Base-by-base conservation (phyloP, 2,113 vertebrate species). In the Malurus elegans region DNA sequence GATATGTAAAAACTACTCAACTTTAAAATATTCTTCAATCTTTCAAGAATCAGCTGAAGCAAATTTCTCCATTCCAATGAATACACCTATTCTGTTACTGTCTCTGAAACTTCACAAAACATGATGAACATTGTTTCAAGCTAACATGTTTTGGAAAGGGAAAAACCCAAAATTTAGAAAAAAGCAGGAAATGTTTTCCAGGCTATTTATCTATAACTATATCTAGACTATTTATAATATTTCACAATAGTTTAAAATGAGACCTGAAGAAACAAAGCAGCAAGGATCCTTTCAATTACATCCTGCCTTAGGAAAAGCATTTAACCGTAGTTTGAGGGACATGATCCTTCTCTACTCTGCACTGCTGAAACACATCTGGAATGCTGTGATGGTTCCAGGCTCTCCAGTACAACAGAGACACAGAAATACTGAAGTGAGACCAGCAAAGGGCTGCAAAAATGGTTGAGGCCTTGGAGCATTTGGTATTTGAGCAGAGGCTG, bases 371-470 rank as follows among this genome's bases (percentile, higher is more conserved):
- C 15, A 40, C 24, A 34, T 29, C 18, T 57, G 42, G 14, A 71
- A n/a, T 14, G 15, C 24, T 29, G 8, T 4, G 15, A 18, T 1
- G 1, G 48, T 17, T 58, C 44, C 69, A 71, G 62, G 50, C 5
- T 14, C 15, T 56, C 44, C 34, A 7, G 24, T 16, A 42, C 0
- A 2, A 65, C 6, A 71, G 8, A 72, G 19, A 56, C 6, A 51
- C 2, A 5, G 15, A 45, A 6, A 26, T 4, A 31, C 10, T 5
- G 18, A 7, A 70, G 8, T 1, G 4, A 73, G 16, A 48, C 21
- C 12, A 57, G 20, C 1, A 3, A 56, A 70, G 9, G 14, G 17
- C 14, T 21, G 2, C 23, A 65, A 28, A 73, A 48, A 81, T 2
- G 1, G 14, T 50, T 36, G 79, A 78, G 12, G 17, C 24, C 17